These are phyloP conservation scores for Drosophila recens DNA, from an alignment of 2,888 invertebrate genomes.

Conservation along the genomic window DNA sequence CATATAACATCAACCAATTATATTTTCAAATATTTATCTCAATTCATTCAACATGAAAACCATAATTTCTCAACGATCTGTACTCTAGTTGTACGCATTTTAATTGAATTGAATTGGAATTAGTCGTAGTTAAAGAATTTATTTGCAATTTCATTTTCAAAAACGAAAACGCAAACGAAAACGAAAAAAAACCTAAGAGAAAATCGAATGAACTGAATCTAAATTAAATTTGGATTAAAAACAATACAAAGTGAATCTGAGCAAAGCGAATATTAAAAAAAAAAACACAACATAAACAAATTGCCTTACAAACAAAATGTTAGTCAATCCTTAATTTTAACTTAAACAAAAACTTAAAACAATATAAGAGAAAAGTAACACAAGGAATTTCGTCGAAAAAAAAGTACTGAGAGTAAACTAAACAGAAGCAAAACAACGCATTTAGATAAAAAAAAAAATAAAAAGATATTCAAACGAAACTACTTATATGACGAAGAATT, in stretches of 20 bases:
- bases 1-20: constrained; percentile 6
- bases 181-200: constrained; percentile 33
- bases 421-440: constrained; percentile 41
- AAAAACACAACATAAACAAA: constrained; percentile 58
- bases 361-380: constrained; percentile 45
- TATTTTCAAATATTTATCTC: constrained; percentile 22
- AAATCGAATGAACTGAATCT: constrained; percentile 69
- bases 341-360: constrained; percentile 23
- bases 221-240: constrained; percentile 80
- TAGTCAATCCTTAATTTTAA: constrained; percentile 76
- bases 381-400: constrained; percentile 60
- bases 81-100: constrained; percentile 35
- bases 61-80: constrained; percentile 30
- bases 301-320: constrained; percentile 77
- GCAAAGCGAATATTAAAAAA: constrained; percentile 39
- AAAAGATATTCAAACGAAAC: constrained; percentile 34
- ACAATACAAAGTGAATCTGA: constrained; percentile 61
- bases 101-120: constrained; percentile 44
- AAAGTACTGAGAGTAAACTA: constrained; percentile 40
- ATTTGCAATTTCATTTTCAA: constrained; percentile 56
- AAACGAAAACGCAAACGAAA: constrained; percentile 44
- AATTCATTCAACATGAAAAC: constrained; percentile 15
- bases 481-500: not conserved
- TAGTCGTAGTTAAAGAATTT: constrained; percentile 56
- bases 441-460: constrained; percentile 48